These are phyloP conservation scores for Neogobius melanostomus DNA, from an alignment of 2,113 vertebrate genomes.

Conservation along the genomic window DNA sequence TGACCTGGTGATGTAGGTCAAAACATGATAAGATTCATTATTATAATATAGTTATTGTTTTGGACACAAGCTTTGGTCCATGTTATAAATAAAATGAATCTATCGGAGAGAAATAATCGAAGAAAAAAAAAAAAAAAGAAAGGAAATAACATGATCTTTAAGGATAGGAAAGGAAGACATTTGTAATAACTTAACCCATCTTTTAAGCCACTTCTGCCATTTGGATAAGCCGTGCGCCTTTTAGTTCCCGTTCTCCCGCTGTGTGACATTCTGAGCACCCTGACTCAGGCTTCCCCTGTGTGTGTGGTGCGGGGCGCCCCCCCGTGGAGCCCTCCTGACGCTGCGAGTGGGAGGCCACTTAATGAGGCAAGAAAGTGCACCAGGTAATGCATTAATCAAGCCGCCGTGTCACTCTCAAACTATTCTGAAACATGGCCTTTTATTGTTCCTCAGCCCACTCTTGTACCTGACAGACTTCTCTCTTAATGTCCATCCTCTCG, in stretches of 20 bases:
- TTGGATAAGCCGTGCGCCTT: conserved; percentile 29
- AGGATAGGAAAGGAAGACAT: too few relatives aligned
- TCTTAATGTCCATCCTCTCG: background rate
- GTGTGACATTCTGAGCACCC: conserved; percentile 56
- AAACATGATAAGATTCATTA: too few relatives aligned
- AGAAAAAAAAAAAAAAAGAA: too few relatives aligned
- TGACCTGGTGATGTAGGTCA: too few relatives aligned
- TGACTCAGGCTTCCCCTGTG: conserved; percentile 18
- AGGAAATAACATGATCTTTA: too few relatives aligned
- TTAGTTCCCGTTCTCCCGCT: conserved; percentile 35
- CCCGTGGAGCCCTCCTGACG: conserved; percentile 16
- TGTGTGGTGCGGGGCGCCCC: background rate
- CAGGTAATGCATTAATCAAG: conserved; percentile 49
- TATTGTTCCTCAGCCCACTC: background rate
- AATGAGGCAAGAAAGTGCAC: conserved; percentile 55
- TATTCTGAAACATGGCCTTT: conserved; percentile 1
- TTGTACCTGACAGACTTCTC: background rate
- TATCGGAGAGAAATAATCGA: too few relatives aligned
- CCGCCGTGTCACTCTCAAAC: conserved; percentile 11
- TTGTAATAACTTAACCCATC: background rate
- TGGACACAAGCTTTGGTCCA: too few relatives aligned
- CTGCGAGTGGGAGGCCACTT: conserved; percentile 11
- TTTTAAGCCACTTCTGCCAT: conserved; percentile 3
- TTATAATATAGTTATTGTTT: too few relatives aligned
- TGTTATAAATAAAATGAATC: too few relatives aligned